Conservation (phyloP, 53 echinoderm and acorn worm species). For the Paracentrotus lividus region DNA sequence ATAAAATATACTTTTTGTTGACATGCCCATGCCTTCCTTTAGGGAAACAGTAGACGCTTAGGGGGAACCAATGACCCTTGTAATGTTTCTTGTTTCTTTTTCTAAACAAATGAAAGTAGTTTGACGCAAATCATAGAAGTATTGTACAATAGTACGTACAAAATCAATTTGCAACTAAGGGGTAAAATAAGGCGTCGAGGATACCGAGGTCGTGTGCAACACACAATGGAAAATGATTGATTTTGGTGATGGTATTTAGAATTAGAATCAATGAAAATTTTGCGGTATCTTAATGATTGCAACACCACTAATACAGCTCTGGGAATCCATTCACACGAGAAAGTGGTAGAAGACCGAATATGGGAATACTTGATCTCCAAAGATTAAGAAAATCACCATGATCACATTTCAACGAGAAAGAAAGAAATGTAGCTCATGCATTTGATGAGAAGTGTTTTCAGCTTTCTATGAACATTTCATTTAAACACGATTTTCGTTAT, state of each 20-base stretch:
- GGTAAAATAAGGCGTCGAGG: background rate
- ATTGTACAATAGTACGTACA: background rate
- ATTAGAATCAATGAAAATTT: background rate
- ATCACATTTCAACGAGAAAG: too few relatives aligned
- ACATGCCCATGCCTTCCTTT: background rate
- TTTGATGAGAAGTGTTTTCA: too few relatives aligned
- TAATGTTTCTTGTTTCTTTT: background rate
- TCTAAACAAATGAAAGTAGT: background rate
- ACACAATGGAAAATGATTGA: background rate
- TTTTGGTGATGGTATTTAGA: background rate
- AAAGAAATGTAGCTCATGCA: too few relatives aligned
- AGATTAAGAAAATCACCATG: too few relatives aligned
- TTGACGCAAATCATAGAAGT: background rate
- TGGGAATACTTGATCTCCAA: background rate
- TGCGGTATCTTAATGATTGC: background rate
- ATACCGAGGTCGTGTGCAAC: background rate
- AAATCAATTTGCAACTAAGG: constrained; percentile 7
- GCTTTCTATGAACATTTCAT: too few relatives aligned
- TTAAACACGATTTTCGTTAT: too few relatives aligned
- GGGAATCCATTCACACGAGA: background rate
- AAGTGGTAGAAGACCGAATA: too few relatives aligned
- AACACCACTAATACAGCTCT: background rate
- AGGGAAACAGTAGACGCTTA: background rate
- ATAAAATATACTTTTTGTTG: background rate
- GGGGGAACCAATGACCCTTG: background rate